Evolutionary conservation across 2,113 vertebrate species (phyloP), one percentile per base, ranked within the genome.

Genomic region (Phrynocephalus versicolor): DNA sequence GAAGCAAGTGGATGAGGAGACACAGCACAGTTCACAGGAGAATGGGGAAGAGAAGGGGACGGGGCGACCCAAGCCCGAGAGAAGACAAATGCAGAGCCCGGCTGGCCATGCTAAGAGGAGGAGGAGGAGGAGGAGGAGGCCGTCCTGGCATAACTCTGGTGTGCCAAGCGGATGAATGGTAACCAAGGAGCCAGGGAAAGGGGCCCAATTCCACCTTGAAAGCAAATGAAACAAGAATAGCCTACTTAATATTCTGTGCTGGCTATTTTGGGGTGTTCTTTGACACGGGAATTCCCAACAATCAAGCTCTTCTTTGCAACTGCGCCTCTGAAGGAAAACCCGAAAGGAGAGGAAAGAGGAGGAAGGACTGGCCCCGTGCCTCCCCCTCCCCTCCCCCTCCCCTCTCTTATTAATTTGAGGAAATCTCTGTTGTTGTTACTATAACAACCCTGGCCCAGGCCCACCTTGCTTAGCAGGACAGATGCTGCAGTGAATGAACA

Each of bases 391-490:
- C 39, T 95, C 95, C 89, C 84, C 39, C 72, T 84, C 77, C 89
- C 89, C 89, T n/a, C 92, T 90, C 94, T 51, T 33, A 23, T 19
- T 89, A 51, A 51, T 64, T 16, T 90, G 87, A 95, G 94, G 94
- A 95, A 96, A 89, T 94, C 92, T 95, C 70, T 89, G 79, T 78
- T 94, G 79, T 78, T 94, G 96, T 97, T 96, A 94, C 96, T 94
- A 95, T 96, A 96, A 96, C 96, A 97, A 97, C 96, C 91, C 92
- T 95, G 96, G 96, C 96, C 91, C 45, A 88, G 79, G 85, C 94
- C 95, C 95, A 95, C 94, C 94, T 89, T 91, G 89, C 92, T 88
- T 67, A 88, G 93, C 78, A 67, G 0, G 75, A 90, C 81, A 88
- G 93, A 93, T 93, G 96, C 91, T 64, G 89, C 77, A n/a, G n/a